Base-by-base conservation (phyloP, 2,888 invertebrate genomes). In the Thelaira solivaga region DNA sequence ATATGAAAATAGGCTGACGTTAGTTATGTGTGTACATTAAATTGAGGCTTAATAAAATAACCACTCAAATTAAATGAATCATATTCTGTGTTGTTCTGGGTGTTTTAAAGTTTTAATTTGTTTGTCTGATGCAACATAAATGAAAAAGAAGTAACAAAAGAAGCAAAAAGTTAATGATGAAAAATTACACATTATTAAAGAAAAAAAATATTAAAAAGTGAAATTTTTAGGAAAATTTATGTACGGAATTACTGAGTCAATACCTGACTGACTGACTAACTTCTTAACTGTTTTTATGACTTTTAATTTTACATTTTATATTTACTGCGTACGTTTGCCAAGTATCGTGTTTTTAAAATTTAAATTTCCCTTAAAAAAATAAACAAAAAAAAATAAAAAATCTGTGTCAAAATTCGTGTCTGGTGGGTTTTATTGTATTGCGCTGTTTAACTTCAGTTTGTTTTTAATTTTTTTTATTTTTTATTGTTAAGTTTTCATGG, bases 351-450 rank as follows among this genome's bases (percentile, higher is more conserved):
- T 20, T 20, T 20, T 22, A 18, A 34, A n/a, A 34, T 39, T 0
- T 39, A n/a, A 36, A 47, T n/a, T n/a, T n/a, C n/a, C n/a, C 11
- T 39, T 20, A 59, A 16, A 34, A 36, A 43, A 16, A 1, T 47
- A 36, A 64, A 36, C 1, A 43, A 51, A 62, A 26, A 36, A 36
- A 26, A 49, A 34, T 13, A 51, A 73, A 73, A 73, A 57, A n/a
- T n/a, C 47, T 59, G 26, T 65, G 65, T 65, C 73, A 59, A 65
- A 64, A 73, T 45, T 73, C 73, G 73, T 73, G 73, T 5, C 47
- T 43, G 47, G 24, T 49, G n/a, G n/a, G n/a, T n/a, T n/a, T n/a
- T n/a, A n/a, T n/a, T n/a, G n/a, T n/a, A n/a, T n/a, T 71, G 41
- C 31, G 22, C 59, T 55, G 22, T 64, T 43, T 34, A 51, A 43